Evolutionary conservation across 2,113 vertebrate species (phyloP), one percentile per base, ranked within the genome.

Genomic region (Serilophus lunatus): DNA sequence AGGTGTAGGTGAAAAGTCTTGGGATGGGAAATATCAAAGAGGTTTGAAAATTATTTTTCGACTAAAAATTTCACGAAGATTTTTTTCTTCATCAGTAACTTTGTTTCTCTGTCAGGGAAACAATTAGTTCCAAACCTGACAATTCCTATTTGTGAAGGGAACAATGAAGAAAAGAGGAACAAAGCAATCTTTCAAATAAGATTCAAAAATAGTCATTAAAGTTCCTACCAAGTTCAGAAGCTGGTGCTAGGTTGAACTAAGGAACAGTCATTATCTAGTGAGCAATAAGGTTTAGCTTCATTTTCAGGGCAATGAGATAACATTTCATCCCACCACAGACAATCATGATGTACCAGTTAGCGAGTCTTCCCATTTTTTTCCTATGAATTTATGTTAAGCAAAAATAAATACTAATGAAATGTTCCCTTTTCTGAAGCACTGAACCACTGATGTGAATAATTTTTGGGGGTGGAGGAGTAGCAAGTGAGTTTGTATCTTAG

Each of bases 331-430:
- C 61, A 72, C 36, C 29, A 53, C 31, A 68, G 59, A 12, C 53
- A 82, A 35, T 50, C 45, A 69, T 2, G 2, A 79, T 49, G 28
- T 42, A 51, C 19, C 42, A 11, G n/a, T 51, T 57, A 72, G 18
- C 65, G 8, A 84, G 17, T 54, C 45, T 42, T 87, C 23, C 20
- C 7, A 9, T 2, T 77, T 83, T 74, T n/a, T 83, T 59, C 36
- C 6, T 11, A 50, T 56, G 24, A 33, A 40, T 82, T 75, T 14
- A 5, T 65, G 79, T 85, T 69, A 70, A 64, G 33, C 20, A 78
- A 91, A 93, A 91, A 85, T 80, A 90, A 93, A 76, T 80, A 83
- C 35, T 70, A 60, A 88, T 78, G 49, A 75, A 90, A 57, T 45
- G 7, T 51, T 88, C 68, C 85, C 20, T 71, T 78, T 94, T 92